Evolutionary conservation across 1,140 invertebrate genomes (phyloP), one percentile per base, ranked within the genome.

Genomic region (Drosophila seguyi): DNA sequence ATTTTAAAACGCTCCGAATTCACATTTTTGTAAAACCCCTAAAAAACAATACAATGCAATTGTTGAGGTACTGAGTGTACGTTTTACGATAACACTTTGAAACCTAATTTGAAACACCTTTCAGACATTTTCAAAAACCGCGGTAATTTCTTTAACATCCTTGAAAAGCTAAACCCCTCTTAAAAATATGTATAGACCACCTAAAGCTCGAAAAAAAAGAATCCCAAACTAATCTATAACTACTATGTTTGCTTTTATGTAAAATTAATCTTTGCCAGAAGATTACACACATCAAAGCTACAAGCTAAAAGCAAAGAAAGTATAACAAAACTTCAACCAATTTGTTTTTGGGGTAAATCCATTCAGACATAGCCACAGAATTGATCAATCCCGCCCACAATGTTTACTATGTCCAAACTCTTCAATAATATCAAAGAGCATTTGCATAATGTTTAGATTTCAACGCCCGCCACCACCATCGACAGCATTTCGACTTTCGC

Each of bases 401-500:
- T 72, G 66, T 59, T 72, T 72, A 58, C 65, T 47, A 50, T 71
- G 68, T 41, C 65, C 48, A 71, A 71, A 48, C 68, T 58, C 44
- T 39, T 72, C 66, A 71, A 72, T 48, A 59, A 72, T 71, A 72
- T 72, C 68, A 72, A 72, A 72, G 65, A 72, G 68, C 66, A 72
- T 72, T 71, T 72, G 68, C 68, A 72, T 72, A 72, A 72, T 72
- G 68, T 72, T 72, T 72, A 58, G 66, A 72, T 59, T 71, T 71
- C 67, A 71, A 18, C 68, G 53, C 66, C 50, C 18, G 48, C 29
- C 48, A 8, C 29, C 29, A 10, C 6, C 65, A 41, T 11, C 38
- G 41, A 68, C 63, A 47, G 66, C 61, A 56, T 31, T 71, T 72
- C 44, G 68, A 68, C 66, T 71, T 72, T 71, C 56, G 34, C 50